Conservation (phyloP, 2,113 vertebrate genomes). For the Oreochromis spilurus region DNA sequence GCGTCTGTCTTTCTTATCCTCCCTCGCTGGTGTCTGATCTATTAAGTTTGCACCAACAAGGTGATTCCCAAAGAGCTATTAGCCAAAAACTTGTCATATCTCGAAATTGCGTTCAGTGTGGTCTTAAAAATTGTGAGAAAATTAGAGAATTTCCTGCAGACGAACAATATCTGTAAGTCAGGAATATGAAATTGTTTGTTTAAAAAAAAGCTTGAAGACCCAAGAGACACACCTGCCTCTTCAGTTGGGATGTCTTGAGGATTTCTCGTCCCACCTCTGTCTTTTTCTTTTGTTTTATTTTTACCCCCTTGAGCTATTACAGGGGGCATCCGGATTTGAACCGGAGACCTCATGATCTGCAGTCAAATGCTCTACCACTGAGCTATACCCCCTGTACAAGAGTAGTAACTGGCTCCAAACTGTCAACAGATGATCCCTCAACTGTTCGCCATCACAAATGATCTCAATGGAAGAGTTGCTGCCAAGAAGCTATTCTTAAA, state of each 20-base stretch:
- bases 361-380: conserved; percentile 88
- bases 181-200: rapidly evolving
- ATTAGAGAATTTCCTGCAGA: neutral
- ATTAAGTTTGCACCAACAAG: neutral
- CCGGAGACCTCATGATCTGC: conserved; percentile 81
- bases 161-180: neutral
- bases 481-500: neutral
- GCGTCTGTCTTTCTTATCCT: too few species aligned
- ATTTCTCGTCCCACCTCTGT: rapidly evolving
- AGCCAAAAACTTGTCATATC: neutral
- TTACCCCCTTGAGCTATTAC: neutral
- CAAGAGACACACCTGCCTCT: rapidly evolving
- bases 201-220: neutral
- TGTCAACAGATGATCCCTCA: neutral
- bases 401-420: rapidly evolving
- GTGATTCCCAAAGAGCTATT: neutral
- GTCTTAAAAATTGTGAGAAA: neutral
- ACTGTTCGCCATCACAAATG: neutral
- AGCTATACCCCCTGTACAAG: conserved; percentile 73
- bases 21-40: too few species aligned
- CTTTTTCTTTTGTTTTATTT: rapidly evolving
- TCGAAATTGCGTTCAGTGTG: rapidly evolving
- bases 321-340: conserved; percentile 79
- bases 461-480: neutral
- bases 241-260: rapidly evolving